phyloP scores from a whole-genome alignment of 1,140 invertebrate genomes.

The Atta cephalotes region DNA sequence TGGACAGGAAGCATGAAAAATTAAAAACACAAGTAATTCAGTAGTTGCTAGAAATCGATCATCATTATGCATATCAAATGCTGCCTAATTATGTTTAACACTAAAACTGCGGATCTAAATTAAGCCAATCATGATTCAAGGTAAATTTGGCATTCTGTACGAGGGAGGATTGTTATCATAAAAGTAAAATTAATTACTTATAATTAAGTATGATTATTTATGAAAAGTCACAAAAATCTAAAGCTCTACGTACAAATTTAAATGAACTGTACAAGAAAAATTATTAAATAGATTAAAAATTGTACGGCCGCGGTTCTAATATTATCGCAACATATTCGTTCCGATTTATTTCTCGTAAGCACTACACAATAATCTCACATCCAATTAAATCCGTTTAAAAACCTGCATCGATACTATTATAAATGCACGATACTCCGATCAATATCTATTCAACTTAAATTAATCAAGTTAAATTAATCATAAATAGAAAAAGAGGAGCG shows the following conservation, averaged over 20 bases:
- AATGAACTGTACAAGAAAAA: too few species aligned
- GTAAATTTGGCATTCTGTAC: too few species aligned
- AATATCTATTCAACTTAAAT: not conserved
- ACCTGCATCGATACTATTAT: not conserved
- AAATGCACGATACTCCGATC: not conserved
- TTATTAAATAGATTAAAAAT: too few species aligned
- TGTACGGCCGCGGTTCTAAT: too few species aligned
- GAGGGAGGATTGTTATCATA: too few species aligned
- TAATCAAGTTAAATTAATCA: slow-evolving; percentile 13
- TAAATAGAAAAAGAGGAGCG: not conserved
- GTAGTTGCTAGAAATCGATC: not conserved
- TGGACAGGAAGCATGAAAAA: too few species aligned
- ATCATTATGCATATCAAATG: slow-evolving; percentile 1
- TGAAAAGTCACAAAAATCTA: too few species aligned
- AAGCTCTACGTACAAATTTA: too few species aligned
- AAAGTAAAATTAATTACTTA: too few species aligned
- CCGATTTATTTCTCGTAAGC: not conserved
- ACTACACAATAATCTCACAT: not conserved
- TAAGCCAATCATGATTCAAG: too few species aligned
- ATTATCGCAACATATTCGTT: not conserved
- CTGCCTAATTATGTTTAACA: slow-evolving; percentile 18
- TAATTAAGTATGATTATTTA: too few species aligned
- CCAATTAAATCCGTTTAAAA: not conserved
- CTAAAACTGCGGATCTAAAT: too few species aligned
- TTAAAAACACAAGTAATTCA: not conserved